Percentiles rank a stretch among this genome's conserved stretches.
phyloP scores from a whole-genome alignment of 2,888 invertebrate species.

The Eubasilissa splendida region DNA sequence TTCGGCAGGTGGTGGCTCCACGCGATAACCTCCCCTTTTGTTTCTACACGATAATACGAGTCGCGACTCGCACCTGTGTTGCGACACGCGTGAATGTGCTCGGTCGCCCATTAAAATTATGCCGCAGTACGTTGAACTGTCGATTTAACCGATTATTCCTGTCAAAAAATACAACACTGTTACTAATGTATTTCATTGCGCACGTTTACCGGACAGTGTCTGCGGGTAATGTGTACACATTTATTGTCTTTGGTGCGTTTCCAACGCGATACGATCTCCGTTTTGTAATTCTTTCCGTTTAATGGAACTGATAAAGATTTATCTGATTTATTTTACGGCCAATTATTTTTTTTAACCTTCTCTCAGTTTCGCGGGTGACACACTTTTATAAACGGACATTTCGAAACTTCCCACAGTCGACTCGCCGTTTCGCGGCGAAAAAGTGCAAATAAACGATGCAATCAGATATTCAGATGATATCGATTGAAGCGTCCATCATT shows the following conservation, averaged over 20 bases:
- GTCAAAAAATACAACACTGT: neutral
- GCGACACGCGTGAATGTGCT: no score
- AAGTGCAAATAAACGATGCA: neutral
- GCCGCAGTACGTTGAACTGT: neutral
- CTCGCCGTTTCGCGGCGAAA: neutral
- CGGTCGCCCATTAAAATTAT: no score
- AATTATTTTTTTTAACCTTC: constrained; percentile 28
- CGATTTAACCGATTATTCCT: constrained; percentile 1
- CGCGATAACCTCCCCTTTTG: neutral
- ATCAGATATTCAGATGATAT: constrained; percentile 8
- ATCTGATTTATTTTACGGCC: constrained; percentile 32
- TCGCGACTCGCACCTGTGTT: no score
- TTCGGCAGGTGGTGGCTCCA: neutral
- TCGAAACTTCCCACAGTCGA: neutral
- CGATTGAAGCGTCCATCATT: constrained; percentile 10
- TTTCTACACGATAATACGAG: no score
- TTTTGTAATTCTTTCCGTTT: constrained; percentile 9
- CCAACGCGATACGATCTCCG: neutral
- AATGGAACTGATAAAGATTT: constrained; percentile 18
- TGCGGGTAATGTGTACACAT: neutral
- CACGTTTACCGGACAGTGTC: constrained; percentile 3
- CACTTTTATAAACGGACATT: neutral
- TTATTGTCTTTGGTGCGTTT: neutral
- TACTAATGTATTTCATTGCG: constrained; percentile 1
- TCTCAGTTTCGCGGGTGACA: neutral